Conservation (phyloP, 2,797 vertebrate genomes). For the Lacerta viridis region DNA sequence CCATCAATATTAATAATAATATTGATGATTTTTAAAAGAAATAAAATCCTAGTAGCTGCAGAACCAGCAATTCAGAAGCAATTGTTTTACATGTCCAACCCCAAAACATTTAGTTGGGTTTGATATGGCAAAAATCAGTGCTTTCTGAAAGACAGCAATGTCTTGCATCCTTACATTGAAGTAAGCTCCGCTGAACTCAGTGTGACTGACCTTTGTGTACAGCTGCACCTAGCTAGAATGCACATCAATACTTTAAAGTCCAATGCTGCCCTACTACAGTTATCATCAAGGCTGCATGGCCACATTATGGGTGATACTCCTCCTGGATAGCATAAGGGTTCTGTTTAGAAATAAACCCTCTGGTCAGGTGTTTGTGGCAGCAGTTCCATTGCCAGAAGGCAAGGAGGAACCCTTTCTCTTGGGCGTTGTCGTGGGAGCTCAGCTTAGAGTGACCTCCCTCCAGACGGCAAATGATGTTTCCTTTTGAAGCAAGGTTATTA, state of each 20-base stretch:
- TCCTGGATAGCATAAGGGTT: neutral
- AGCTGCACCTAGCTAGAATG: too few species aligned
- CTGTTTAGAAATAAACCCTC: neutral
- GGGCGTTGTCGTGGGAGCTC: too few species aligned
- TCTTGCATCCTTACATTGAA: neutral
- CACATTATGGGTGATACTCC: too few species aligned
- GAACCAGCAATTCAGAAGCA: neutral
- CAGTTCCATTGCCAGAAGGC: neutral
- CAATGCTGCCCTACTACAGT: too few species aligned
- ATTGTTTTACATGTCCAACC: neutral
- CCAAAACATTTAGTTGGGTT: neutral
- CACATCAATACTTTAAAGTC: too few species aligned
- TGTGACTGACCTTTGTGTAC: too few species aligned
- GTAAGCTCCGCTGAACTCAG: too few species aligned
- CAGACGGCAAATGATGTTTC: neutral
- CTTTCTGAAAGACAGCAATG: neutral
- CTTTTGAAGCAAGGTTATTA: neutral
- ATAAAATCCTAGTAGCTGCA: conserved; percentile 26
- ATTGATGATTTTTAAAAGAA: neutral
- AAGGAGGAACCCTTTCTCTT: neutral
- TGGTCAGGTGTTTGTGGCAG: too few species aligned
- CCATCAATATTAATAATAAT: conserved; percentile 46
- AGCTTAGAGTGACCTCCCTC: neutral
- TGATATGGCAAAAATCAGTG: neutral
- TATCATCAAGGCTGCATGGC: too few species aligned